These are phyloP conservation scores for Nesidiocoris tenuis DNA, from an alignment of 2,888 invertebrate species.

Conservation along the genomic window DNA sequence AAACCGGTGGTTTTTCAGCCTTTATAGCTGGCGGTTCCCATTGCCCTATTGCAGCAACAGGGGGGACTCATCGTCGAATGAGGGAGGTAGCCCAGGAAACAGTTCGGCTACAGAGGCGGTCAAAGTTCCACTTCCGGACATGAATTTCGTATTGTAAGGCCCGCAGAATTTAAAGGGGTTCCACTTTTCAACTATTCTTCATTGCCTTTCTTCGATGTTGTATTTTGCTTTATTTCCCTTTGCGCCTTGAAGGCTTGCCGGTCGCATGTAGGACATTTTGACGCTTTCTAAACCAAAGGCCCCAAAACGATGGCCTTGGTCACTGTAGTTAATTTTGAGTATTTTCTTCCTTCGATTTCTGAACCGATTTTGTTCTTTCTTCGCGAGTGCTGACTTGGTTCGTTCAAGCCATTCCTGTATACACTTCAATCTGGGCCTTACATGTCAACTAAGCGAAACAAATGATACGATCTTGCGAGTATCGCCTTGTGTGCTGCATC, in stretches of 20 bases:
- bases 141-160: conserved; percentile 53
- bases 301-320: conserved; percentile 5
- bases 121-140: conserved; percentile 58
- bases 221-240: conserved; percentile 40
- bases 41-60: conserved; percentile 89
- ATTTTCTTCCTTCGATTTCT: neutral
- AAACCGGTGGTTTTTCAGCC: conserved; percentile 52
- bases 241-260: conserved; percentile 40
- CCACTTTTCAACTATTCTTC: conserved; percentile 32
- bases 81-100: conserved; percentile 51
- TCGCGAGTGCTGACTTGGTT: neutral
- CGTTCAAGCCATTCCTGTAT: neutral
- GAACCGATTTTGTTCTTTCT: no score
- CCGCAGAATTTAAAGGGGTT: conserved; percentile 22
- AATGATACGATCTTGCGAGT: no score
- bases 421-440: conserved; percentile 2
- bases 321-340: conserved; percentile 1
- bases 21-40: conserved; percentile 95
- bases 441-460: neutral
- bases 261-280: conserved; percentile 39
- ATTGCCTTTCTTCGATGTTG: conserved; percentile 46
- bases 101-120: conserved; percentile 53
- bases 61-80: conserved; percentile 70
- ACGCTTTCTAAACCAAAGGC: conserved; percentile 12
- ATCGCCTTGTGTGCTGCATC: neutral